phyloP scores from a whole-genome alignment of 2,888 invertebrate species.

The Nasonia oneida region DNA sequence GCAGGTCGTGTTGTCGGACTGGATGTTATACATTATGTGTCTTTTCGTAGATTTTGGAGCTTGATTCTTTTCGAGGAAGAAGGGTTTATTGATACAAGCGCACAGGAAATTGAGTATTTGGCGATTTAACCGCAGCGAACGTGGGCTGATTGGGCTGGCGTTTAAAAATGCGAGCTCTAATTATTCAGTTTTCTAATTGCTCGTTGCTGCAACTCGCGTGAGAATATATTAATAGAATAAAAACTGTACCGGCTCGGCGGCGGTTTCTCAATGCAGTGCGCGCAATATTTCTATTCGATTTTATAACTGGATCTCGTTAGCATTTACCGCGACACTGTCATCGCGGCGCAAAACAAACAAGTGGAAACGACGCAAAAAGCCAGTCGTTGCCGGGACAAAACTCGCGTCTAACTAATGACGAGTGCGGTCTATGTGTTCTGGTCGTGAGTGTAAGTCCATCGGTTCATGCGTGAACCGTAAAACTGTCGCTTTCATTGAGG shows the following conservation, averaged over 20 bases:
- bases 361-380: neutral
- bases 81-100: neutral
- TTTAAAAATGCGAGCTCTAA: neutral
- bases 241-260: too few relatives aligned
- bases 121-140: too few relatives aligned
- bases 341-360: neutral
- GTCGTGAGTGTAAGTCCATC: slow-evolving; percentile 9
- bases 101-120: neutral
- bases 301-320: neutral
- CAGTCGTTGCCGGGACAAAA: neutral
- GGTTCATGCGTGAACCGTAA: slow-evolving; percentile 24
- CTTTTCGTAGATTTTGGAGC: slow-evolving; percentile 9
- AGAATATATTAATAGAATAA: neutral
- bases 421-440: neutral
- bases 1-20: neutral
- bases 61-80: neutral
- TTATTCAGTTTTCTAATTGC: neutral
- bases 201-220: neutral
- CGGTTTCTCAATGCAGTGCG: neutral
- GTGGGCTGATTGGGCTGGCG: neutral
- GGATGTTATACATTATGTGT: slow-evolving; percentile 4
- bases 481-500: slow-evolving; percentile 48
- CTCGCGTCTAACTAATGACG: neutral
- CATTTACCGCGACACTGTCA: neutral
- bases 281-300: neutral